phyloP scores from a whole-genome alignment of 2,888 invertebrate species.

The Syrista parreyssii region DNA sequence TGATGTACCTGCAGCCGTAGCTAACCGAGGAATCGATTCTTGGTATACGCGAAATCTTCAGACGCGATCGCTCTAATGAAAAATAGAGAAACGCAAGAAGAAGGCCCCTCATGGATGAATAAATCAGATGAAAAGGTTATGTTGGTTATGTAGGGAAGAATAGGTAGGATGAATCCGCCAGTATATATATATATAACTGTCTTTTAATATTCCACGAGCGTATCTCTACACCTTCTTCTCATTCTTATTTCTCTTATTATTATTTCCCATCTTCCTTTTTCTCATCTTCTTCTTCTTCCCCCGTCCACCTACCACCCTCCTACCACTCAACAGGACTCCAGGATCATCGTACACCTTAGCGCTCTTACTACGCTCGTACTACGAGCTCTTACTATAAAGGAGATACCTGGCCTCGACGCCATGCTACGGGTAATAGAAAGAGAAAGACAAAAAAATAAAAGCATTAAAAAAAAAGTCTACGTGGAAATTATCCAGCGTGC shows the following conservation, averaged over 20 bases:
- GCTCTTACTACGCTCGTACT: conserved; percentile 6
- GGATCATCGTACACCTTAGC: background rate
- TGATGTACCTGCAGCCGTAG: background rate
- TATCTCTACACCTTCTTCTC: conserved; percentile 2
- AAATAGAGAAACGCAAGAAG: conserved; percentile 29
- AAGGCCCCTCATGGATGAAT: background rate
- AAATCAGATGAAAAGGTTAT: background rate
- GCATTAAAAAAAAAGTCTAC: background rate
- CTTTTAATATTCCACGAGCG: background rate
- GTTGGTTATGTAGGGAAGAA: background rate
- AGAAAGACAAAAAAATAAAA: background rate
- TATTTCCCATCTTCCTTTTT: background rate
- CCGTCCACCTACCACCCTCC: background rate
- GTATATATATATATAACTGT: background rate
- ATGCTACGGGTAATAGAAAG: background rate
- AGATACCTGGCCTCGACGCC: background rate
- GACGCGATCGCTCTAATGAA: conserved; percentile 36
- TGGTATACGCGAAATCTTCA: conserved; percentile 32
- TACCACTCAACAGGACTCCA: background rate
- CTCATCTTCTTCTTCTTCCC: background rate
- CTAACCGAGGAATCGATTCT: background rate
- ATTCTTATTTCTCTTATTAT: background rate
- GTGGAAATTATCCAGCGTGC: conserved; percentile 2
- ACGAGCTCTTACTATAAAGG: conserved; percentile 1
- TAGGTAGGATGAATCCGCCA: background rate